phyloP scores from a whole-genome alignment of 2,888 invertebrate genomes.

The Diogma glabrata region DNA sequence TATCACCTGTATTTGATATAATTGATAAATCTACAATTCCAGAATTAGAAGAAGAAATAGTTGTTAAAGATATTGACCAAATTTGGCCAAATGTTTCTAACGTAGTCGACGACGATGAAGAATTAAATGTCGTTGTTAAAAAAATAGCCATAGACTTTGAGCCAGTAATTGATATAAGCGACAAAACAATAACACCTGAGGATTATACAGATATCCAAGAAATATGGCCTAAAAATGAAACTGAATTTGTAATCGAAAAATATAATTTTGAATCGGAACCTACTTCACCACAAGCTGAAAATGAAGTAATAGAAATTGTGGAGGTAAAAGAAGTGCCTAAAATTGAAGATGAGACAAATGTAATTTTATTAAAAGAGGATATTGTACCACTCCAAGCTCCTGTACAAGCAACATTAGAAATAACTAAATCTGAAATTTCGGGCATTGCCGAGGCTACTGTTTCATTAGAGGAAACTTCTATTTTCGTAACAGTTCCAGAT shows the following conservation, averaged over 20 bases:
- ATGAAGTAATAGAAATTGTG: conserved; percentile 2
- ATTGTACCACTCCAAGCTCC: too few relatives aligned
- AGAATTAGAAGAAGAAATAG: conserved; percentile 13
- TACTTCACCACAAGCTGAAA: neutral
- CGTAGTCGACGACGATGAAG: neutral
- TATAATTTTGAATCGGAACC: too few relatives aligned
- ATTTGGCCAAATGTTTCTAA: conserved; percentile 31
- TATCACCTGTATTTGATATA: conserved; percentile 32
- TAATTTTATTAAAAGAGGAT: neutral
- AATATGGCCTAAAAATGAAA: neutral
- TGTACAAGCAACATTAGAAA: too few relatives aligned
- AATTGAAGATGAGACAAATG: neutral
- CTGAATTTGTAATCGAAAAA: neutral
- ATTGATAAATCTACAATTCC: conserved; percentile 14
- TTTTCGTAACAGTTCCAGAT: neutral
- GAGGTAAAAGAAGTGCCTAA: neutral
- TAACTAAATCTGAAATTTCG: too few relatives aligned
- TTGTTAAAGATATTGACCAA: conserved; percentile 28
- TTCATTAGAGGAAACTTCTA: neutral
- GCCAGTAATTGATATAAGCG: neutral
- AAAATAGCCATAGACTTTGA: conserved; percentile 6
- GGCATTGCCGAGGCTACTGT: neutral
- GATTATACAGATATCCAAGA: neutral
- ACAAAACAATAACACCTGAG: neutral
- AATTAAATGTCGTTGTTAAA: conserved; percentile 10